A percentile compares a stretch with the other conserved stretches of the same genome.
phyloP scores from a whole-genome alignment of 1,140 invertebrate species.

The Watersipora subatra region DNA sequence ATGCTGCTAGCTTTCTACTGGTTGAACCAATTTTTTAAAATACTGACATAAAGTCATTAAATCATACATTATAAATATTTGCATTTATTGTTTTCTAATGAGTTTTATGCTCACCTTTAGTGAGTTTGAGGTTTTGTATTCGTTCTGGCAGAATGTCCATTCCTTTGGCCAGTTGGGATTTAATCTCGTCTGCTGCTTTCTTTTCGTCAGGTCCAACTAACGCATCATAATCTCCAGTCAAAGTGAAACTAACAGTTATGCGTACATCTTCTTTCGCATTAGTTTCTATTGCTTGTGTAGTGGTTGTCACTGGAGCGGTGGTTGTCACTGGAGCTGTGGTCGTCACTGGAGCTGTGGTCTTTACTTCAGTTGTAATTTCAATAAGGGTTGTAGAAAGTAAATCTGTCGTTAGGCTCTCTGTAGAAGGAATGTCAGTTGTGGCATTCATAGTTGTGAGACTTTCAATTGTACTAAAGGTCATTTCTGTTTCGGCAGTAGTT shows the following conservation, averaged over 20 bases:
- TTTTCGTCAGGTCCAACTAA: background rate
- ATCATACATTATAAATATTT: no score
- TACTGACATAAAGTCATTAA: no score
- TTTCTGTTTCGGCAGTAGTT: no score
- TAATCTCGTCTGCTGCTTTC: background rate
- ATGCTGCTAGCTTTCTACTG: no score
- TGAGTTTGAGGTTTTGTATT: background rate
- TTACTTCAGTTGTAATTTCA: background rate
- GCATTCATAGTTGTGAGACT: no score
- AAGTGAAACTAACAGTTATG: no score
- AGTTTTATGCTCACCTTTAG: no score
- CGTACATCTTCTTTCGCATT: background rate
- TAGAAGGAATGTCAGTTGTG: no score
- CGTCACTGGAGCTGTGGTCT: background rate
- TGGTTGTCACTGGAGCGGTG: background rate
- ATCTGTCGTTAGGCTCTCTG: no score
- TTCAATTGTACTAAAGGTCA: no score
- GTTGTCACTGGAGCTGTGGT: background rate
- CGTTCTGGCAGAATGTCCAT: background rate
- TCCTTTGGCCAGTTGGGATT: background rate
- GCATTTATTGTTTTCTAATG: no score
- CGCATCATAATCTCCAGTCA: background rate
- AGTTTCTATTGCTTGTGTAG: background rate
- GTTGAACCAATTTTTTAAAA: no score
- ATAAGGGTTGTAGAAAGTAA: background rate